Evolutionary conservation across 2,797 vertebrate species (phyloP), one percentile per base, ranked within the genome.

Genomic region (Coreius guichenoti): DNA sequence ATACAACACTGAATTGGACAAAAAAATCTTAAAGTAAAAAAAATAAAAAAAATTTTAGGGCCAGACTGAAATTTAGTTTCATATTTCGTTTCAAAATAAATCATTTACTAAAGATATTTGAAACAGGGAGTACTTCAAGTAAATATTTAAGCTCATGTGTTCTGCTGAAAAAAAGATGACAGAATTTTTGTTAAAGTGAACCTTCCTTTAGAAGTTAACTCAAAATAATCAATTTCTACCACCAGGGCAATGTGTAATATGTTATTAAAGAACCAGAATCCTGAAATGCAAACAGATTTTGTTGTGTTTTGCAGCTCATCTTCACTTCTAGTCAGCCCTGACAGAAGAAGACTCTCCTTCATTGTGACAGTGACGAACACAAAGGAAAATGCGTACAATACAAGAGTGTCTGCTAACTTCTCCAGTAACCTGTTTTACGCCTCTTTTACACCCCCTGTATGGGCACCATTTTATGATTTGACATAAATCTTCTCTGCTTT

Each of bases 351-450:
- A 87, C 65, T 97, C 86, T 93, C 93, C 0, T 95, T 96, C 85
- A 90, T 81, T 0, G 89, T 97, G 49, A 94, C 92, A 8, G 82
- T 97, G 85, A 92, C 85, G 88, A 97, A 97, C 91, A 93, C 88
- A 88, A 93, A 91, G 47, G 96, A 97, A 90, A 96, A 95, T 45
- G 95, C 96, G 0, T 97, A 97, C 89, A 97, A 97, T 88, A 94
- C 95, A 47, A 92, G 91, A 80, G 89, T 97, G 81, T 91, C 90
- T 6, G 90, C 94, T 33, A 85, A 86, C 0, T 96, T 95, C 93
- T 96, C 96, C 58, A 93, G 94, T 83, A 97, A 96, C 90, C 89
- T 97, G 87, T 96, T 95, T 93, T 97, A 96, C 74, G 93, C 96
- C 69, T 96, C 95, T 1, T 92, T 93, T 0, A 93, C 93, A 80